These are phyloP conservation scores for Dermatemys mawii DNA, from an alignment of 2,113 vertebrate species.

Conservation along the genomic window DNA sequence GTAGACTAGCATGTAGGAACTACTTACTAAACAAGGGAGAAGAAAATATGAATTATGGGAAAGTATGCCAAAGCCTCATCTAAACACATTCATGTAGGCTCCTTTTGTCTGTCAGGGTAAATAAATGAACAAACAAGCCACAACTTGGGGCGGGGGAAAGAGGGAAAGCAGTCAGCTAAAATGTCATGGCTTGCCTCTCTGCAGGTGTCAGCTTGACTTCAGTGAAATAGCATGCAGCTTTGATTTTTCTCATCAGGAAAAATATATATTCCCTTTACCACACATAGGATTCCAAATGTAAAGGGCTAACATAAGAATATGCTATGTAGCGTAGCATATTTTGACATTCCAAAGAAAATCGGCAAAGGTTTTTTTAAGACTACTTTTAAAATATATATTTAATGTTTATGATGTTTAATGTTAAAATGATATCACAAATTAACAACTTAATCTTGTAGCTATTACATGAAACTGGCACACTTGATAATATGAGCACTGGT, in stretches of 20 bases:
- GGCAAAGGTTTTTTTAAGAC: not conserved
- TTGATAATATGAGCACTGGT: slow-evolving; percentile 60
- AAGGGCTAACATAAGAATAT: slow-evolving; percentile 51
- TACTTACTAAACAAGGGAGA: not conserved
- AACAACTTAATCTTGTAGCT: slow-evolving; percentile 46
- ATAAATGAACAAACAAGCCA: slow-evolving; percentile 62
- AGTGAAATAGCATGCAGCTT: slow-evolving; percentile 68
- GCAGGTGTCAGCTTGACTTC: slow-evolving; percentile 67
- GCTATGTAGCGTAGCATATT: not conserved
- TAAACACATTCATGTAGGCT: slow-evolving; percentile 50
- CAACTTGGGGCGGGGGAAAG: not conserved
- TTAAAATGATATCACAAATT: slow-evolving; percentile 60
- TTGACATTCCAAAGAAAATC: slow-evolving; percentile 26
- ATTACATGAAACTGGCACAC: slow-evolving; percentile 43
- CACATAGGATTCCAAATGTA: not conserved
- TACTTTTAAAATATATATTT: slow-evolving; percentile 23
- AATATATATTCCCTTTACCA: slow-evolving; percentile 62
- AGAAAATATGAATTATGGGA: not conserved
- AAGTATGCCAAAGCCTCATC: slow-evolving; percentile 43
- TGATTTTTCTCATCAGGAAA: slow-evolving; percentile 75
- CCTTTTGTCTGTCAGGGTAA: slow-evolving; percentile 68
- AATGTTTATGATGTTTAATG: slow-evolving; percentile 52
- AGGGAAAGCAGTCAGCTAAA: slow-evolving; percentile 59
- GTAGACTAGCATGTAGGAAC: not conserved
- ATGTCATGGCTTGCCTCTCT: slow-evolving; percentile 72